A percentile compares a stretch with the other conserved stretches of the same genome.
Evolutionary conservation across 2,113 vertebrate species (phyloP).

Genomic region (Chaetorhynchus papuensis): DNA sequence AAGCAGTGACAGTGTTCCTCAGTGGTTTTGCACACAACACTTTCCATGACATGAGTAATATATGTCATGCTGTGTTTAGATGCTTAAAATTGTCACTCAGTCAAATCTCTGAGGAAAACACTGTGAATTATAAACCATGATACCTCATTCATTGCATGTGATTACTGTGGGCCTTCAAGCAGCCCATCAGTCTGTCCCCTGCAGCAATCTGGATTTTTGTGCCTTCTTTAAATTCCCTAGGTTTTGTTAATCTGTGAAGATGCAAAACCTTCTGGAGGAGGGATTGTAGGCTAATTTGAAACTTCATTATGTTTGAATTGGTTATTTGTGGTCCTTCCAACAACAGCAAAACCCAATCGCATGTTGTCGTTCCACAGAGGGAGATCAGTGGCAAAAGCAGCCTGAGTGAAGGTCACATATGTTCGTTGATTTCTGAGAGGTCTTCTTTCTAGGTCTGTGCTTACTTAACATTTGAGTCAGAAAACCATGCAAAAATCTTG

Average conservation of each 20-base stretch:
- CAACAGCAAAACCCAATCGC: neutral
- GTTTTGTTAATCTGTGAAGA: neutral
- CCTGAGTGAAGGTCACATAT: neutral
- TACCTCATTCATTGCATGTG: neutral
- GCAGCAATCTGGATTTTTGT: neutral
- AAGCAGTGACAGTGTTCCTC: neutral
- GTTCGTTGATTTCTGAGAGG: neutral
- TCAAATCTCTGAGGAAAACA: neutral
- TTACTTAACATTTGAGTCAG: neutral
- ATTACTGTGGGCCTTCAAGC: neutral
- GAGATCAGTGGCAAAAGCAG: neutral
- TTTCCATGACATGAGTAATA: neutral
- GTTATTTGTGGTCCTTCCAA: neutral
- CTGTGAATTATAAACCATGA: neutral
- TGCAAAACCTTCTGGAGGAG: rapidly evolving
- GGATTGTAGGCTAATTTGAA: neutral
- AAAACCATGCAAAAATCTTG: neutral
- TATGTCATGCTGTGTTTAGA: neutral
- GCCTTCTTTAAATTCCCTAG: neutral
- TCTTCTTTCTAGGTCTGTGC: neutral
- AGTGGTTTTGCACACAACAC: neutral
- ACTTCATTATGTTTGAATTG: neutral
- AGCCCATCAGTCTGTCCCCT: neutral
- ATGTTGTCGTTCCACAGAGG: neutral
- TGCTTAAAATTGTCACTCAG: neutral